Evolutionary conservation across 2,888 invertebrate genomes (phyloP).

Genomic region (Ectropis crepuscularia): DNA sequence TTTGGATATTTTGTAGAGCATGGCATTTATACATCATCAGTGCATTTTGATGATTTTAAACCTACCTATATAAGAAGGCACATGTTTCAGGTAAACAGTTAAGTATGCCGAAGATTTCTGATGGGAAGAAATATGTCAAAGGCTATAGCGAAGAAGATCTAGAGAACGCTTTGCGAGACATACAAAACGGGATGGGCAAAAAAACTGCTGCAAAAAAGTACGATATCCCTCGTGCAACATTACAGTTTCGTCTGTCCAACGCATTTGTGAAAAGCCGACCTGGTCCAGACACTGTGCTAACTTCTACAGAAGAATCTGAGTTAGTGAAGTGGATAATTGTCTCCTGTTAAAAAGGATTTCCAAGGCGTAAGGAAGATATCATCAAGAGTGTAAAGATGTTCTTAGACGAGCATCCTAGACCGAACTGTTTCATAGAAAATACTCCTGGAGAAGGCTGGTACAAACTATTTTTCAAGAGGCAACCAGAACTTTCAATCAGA

Average conservation of each 20-base stretch:
- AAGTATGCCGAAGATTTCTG: too few species aligned
- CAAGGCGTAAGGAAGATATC: constrained; percentile 24
- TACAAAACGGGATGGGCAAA: constrained; percentile 3
- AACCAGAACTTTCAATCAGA: neutral
- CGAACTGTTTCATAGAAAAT: neutral
- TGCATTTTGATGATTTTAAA: too few species aligned
- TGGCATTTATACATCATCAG: too few species aligned
- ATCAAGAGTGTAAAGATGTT: constrained; percentile 21
- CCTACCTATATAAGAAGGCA: too few species aligned
- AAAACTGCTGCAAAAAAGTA: constrained; percentile 4
- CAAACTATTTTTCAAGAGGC: neutral
- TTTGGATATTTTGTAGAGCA: too few species aligned
- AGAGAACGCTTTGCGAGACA: neutral
- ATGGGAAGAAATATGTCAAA: too few species aligned
- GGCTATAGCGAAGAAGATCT: neutral
- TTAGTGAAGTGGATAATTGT: constrained; percentile 8
- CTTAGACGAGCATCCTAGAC: constrained; percentile 15
- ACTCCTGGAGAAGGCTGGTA: neutral
- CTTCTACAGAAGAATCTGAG: constrained; percentile 14
- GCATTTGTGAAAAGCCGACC: neutral
- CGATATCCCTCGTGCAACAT: neutral
- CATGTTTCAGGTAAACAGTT: too few species aligned
- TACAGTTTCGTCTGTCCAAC: neutral
- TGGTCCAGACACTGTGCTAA: constrained; percentile 1
- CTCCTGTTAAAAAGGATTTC: constrained; percentile 26